Conservation (phyloP, 1,140 invertebrate species). For the Lepeophtheirus salmonis region DNA sequence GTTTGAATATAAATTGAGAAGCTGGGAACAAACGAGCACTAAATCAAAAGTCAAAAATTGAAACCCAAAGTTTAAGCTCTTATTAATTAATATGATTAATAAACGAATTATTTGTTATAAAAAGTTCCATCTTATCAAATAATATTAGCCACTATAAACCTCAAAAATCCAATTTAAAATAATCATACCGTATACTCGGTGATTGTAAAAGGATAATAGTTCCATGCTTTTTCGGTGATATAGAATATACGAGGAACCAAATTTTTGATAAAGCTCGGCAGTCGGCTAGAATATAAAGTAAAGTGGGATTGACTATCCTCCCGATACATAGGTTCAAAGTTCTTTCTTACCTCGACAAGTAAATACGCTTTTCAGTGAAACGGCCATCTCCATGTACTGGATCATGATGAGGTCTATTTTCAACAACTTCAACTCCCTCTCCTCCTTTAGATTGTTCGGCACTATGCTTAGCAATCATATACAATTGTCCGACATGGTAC, state of each 20-base stretch:
- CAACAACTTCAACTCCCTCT: conserved; percentile 76
- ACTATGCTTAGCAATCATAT: conserved; percentile 84
- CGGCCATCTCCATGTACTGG: conserved; percentile 58
- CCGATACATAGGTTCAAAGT: no score
- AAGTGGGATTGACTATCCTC: no score
- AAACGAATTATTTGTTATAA: no score
- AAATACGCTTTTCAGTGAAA: conserved; percentile 75
- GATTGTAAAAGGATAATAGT: conserved; percentile 78
- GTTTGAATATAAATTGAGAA: conserved; percentile 71
- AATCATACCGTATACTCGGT: conserved; percentile 41
- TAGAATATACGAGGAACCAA: conserved; percentile 75
- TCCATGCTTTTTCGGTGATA: conserved; percentile 82
- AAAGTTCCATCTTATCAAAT: no score
- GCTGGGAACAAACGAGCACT: conserved; percentile 82
- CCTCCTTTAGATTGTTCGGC: conserved; percentile 69
- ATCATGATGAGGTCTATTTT: conserved; percentile 58
- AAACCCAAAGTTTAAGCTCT: no score
- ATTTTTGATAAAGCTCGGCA: conserved; percentile 59
- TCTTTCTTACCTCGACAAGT: conserved; percentile 53
- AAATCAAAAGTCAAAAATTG: conserved; percentile 29
- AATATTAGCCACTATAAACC: no score
- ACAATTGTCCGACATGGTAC: conserved; percentile 77
- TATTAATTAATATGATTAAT: no score
- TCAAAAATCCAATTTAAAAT: no score
- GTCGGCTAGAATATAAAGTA: conserved; percentile 41